phyloP scores from a whole-genome alignment of 2,888 invertebrate species.

The Drosophila mimica region DNA sequence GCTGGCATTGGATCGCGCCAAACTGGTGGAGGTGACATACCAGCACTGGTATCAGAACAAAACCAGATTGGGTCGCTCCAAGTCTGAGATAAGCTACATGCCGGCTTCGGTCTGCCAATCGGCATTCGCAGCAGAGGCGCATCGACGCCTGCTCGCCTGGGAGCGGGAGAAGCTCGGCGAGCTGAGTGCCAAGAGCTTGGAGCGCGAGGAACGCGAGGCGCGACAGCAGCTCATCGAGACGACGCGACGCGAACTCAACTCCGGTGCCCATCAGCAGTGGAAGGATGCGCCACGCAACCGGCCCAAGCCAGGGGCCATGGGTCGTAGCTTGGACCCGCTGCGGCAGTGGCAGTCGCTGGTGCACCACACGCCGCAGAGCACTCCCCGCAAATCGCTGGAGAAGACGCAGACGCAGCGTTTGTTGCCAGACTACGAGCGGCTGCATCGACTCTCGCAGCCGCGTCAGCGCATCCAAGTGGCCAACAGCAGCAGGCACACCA shows the following conservation, averaged over 20 bases:
- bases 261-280: conserved; percentile 42
- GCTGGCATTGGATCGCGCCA: conserved; percentile 13
- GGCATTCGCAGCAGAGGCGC: not conserved
- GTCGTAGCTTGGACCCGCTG: conserved; percentile 78
- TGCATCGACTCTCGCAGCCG: conserved; percentile 44
- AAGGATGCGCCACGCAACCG: conserved; percentile 52
- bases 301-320: conserved; percentile 82
- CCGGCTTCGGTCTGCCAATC: not conserved
- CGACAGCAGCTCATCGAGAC: not conserved
- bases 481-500: not conserved
- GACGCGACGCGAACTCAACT: conserved; percentile 22
- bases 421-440: conserved; percentile 34
- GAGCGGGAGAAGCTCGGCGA: conserved; percentile 14
- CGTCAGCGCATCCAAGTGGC: not conserved
- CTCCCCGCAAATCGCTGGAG: not conserved
- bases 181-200: conserved; percentile 14
- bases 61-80: conserved; percentile 22
- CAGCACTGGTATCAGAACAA: conserved; percentile 36
- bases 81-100: conserved; percentile 31
- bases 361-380: not conserved
- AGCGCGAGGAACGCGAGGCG: not conserved
- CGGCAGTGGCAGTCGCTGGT: conserved; percentile 70
- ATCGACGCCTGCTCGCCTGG: conserved; percentile 32
- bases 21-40: conserved; percentile 17
- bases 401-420: not conserved